phyloP scores from a whole-genome alignment of 2,888 invertebrate genomes.

The Caenorhabditis panamensis region DNA sequence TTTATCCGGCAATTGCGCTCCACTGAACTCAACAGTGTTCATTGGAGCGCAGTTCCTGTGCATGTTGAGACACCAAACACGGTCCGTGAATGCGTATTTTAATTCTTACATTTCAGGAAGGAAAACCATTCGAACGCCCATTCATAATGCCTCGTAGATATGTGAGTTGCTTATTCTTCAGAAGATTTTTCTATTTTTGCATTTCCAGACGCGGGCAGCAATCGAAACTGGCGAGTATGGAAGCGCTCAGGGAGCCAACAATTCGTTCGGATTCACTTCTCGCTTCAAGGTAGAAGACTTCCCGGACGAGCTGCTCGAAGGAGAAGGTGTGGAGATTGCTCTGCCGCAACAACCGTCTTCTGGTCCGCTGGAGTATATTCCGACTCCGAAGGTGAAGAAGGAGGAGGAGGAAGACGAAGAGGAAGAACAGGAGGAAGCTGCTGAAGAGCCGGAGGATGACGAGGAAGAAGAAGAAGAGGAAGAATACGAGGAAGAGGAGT shows the following conservation, averaged over 20 bases:
- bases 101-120: slow-evolving; percentile 35
- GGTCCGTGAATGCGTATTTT: neutral
- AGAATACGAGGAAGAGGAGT: slow-evolving; percentile 34
- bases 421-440: slow-evolving; percentile 27
- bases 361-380: slow-evolving; percentile 34
- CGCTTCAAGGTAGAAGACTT: slow-evolving; percentile 47
- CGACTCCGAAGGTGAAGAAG: slow-evolving; percentile 12
- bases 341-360: slow-evolving; percentile 30
- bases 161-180: slow-evolving; percentile 34
- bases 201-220: slow-evolving; percentile 35
- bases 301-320: slow-evolving; percentile 51
- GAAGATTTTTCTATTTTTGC: neutral
- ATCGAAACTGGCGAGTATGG: slow-evolving; percentile 42
- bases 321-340: neutral
- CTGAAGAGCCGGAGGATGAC: slow-evolving; percentile 10
- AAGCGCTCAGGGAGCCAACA: neutral
- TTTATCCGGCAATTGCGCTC: neutral
- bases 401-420: slow-evolving; percentile 10
- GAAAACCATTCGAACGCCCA: slow-evolving; percentile 29
- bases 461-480: slow-evolving; percentile 15
- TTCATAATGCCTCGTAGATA: slow-evolving; percentile 40
- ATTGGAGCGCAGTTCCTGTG: neutral
- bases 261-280: slow-evolving; percentile 9
- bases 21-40: neutral
- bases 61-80: neutral